Evolutionary conservation across 2,797 vertebrate species (phyloP).

Genomic region (Hylomyscus alleni): DNA sequence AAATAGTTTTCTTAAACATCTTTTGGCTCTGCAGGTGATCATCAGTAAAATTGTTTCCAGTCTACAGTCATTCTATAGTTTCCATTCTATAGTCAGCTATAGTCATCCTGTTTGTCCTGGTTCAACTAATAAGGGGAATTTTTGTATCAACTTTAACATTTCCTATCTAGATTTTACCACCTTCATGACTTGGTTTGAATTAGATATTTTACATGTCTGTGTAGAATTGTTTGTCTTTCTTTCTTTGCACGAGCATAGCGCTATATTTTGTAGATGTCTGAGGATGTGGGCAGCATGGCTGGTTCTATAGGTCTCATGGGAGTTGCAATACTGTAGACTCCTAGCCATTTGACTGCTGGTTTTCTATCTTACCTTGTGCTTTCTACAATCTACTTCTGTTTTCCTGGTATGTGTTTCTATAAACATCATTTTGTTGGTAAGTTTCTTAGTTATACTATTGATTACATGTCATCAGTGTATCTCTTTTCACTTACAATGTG

Average conservation of each 20-base stretch:
- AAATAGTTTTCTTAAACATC: neutral
- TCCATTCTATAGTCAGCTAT: neutral
- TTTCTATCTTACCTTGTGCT: neutral
- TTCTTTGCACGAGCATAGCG: neutral
- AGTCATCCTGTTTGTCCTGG: neutral
- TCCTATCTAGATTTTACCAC: neutral
- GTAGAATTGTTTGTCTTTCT: neutral
- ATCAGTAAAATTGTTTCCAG: neutral
- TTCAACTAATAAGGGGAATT: neutral
- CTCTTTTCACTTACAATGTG: neutral
- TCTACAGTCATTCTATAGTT: neutral
- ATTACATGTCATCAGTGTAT: neutral
- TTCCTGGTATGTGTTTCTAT: neutral
- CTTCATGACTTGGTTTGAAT: conserved; percentile 25
- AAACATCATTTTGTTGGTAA: neutral
- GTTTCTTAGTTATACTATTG: conserved; percentile 10
- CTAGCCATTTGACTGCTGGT: neutral
- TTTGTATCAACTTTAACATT: neutral
- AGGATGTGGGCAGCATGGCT: neutral
- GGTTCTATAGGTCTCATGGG: neutral
- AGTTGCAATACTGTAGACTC: neutral
- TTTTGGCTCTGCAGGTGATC: neutral
- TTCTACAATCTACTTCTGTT: neutral
- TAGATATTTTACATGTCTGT: neutral
- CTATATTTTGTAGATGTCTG: neutral